Percentiles rank a stretch among this genome's conserved stretches.
Conservation (phyloP, 2,113 vertebrate genomes). For the Hyaena hyaena region DNA sequence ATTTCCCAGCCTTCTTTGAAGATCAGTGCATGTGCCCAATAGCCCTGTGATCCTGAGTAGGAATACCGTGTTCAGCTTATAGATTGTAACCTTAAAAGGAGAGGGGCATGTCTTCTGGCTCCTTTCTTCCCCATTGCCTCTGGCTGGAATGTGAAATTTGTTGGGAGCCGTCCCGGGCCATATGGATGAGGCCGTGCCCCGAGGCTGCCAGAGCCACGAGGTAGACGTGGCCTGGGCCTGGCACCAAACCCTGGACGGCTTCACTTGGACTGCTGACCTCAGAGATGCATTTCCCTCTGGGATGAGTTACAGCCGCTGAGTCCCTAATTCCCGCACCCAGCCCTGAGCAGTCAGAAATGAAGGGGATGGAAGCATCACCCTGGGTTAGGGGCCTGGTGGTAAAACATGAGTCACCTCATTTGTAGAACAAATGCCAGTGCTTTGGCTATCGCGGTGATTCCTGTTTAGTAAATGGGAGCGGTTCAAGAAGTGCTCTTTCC, state of each 20-base stretch:
- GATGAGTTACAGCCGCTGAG: neutral
- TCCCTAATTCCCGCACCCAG: neutral
- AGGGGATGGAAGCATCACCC: neutral
- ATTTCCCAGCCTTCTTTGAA: neutral
- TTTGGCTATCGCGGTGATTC: neutral
- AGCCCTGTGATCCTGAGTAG: neutral
- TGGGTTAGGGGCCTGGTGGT: neutral
- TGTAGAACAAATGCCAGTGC: neutral
- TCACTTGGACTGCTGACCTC: neutral
- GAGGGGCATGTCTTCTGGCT: neutral
- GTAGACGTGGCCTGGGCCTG: too few species aligned
- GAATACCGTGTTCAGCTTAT: neutral
- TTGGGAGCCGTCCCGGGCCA: neutral
- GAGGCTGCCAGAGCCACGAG: neutral
- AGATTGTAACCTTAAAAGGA: neutral
- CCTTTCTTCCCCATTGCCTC: neutral
- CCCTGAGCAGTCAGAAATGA: neutral
- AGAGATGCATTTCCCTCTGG: neutral
- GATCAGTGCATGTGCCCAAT: neutral
- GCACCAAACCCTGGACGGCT: neutral
- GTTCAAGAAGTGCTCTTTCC: neutral
- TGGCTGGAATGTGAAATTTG: neutral
- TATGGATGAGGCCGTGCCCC: neutral
- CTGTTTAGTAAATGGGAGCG: neutral
- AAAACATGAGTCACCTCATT: neutral